Conservation (phyloP, 2,888 invertebrate genomes). For the Spodoptera littoralis region DNA sequence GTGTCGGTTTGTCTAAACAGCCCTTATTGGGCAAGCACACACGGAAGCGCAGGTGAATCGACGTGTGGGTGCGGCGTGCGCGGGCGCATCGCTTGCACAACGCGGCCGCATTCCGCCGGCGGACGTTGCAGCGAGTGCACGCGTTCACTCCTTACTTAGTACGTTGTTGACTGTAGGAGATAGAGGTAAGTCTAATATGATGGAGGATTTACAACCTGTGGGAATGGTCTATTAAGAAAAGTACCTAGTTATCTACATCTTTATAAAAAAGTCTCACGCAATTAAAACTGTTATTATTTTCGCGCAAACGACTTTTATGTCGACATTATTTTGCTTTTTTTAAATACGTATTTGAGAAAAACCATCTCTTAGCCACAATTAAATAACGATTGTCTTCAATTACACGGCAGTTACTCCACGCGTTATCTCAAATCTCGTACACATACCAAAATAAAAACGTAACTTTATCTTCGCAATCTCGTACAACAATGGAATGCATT, state of each 20-base stretch:
- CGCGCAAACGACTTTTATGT: background rate
- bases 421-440: slow-evolving; percentile 2
- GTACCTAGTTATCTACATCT: too few relatives aligned
- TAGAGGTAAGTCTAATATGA: background rate
- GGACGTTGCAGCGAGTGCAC: slow-evolving; percentile 62
- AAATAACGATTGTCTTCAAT: too few relatives aligned
- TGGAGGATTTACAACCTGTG: background rate
- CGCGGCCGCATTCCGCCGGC: slow-evolving; percentile 76
- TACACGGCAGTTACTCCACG: slow-evolving; percentile 15
- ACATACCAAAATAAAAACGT: slow-evolving; percentile 35
- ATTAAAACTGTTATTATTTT: slow-evolving; percentile 6
- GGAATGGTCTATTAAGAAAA: too few relatives aligned
- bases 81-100: slow-evolving; percentile 76
- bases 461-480: slow-evolving; percentile 52
- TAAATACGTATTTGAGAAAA: too few relatives aligned
- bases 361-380: too few relatives aligned
- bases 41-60: slow-evolving; percentile 78
- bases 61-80: slow-evolving; percentile 69
- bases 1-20: slow-evolving; percentile 44
- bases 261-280: background rate
- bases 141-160: slow-evolving; percentile 36
- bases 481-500: slow-evolving; percentile 62
- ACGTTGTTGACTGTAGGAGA: slow-evolving; percentile 18
- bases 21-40: slow-evolving; percentile 61
- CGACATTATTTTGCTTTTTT: too few relatives aligned